phyloP scores from a whole-genome alignment of 1,140 invertebrate species.

The Eumeta japonica region DNA sequence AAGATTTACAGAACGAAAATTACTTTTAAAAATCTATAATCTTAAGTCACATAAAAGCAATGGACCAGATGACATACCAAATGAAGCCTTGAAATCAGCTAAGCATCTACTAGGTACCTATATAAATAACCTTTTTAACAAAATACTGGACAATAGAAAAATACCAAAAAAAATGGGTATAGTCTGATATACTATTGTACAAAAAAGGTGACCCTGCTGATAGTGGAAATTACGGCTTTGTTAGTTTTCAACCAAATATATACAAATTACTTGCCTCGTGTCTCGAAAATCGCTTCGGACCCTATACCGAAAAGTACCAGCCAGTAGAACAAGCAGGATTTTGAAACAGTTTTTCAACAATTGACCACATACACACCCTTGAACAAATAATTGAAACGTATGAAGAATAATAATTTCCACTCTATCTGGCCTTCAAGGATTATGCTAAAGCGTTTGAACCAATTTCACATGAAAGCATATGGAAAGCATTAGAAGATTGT shows the following conservation, averaged over 20 bases:
- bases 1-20: no score
- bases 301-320: background rate
- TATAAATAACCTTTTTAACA: conserved; percentile 4
- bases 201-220: conserved; percentile 5
- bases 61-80: background rate
- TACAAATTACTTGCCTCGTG: conserved; percentile 5
- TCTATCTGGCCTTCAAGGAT: conserved; percentile 4
- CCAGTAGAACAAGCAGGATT: conserved; percentile 6
- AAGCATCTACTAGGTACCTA: background rate
- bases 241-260: background rate
- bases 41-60: no score
- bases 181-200: conserved; percentile 2
- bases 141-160: background rate
- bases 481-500: background rate
- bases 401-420: conserved; percentile 2
- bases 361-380: conserved; percentile 1
- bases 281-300: background rate
- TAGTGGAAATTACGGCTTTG: conserved; percentile 1
- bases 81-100: conserved; percentile 2
- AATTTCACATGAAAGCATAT: conserved; percentile 1
- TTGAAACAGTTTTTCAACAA: background rate
- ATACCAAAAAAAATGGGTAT: conserved; percentile 1
- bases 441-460: conserved; percentile 2
- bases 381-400: conserved; percentile 5
- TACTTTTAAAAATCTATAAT: no score